Conservation (phyloP, 2,797 vertebrate genomes). For the Ambastaia sidthimunki region DNA sequence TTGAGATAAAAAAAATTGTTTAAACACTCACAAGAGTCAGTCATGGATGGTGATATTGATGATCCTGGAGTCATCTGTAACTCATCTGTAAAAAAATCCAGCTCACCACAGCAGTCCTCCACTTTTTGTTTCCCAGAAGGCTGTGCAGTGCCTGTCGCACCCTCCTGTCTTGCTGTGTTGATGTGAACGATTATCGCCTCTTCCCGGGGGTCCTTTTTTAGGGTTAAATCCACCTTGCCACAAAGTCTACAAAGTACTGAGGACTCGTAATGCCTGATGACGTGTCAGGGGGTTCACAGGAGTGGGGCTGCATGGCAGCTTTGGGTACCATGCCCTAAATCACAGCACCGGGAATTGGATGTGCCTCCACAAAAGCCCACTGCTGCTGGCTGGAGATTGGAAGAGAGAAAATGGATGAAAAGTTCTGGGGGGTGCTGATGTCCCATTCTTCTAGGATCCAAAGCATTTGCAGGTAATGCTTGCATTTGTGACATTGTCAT, state of each 20-base stretch:
- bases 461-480: constrained; percentile 95
- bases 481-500: constrained; percentile 83
- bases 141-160: constrained; percentile 38
- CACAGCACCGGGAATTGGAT: constrained; percentile 92
- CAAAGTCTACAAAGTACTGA: constrained; percentile 79
- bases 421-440: constrained; percentile 84
- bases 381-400: constrained; percentile 89
- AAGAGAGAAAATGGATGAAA: constrained; percentile 93
- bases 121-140: constrained; percentile 84
- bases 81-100: constrained; percentile 96
- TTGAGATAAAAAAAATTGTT: too few species aligned
- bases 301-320: constrained; percentile 83
- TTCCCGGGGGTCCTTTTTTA: constrained; percentile 66
- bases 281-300: constrained; percentile 76
- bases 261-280: constrained; percentile 89
- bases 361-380: constrained; percentile 90
- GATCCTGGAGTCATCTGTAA: constrained; percentile 93
- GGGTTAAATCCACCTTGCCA: constrained; percentile 72
- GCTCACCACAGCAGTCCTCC: constrained; percentile 90
- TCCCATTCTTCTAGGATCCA: constrained; percentile 91
- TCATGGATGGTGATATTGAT: constrained; percentile 90
- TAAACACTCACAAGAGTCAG: too few species aligned
- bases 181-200: neutral
- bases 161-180: neutral
- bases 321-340: constrained; percentile 93